Base-by-base conservation (phyloP, 2,888 invertebrate species). In the Tenthredo amoena region DNA sequence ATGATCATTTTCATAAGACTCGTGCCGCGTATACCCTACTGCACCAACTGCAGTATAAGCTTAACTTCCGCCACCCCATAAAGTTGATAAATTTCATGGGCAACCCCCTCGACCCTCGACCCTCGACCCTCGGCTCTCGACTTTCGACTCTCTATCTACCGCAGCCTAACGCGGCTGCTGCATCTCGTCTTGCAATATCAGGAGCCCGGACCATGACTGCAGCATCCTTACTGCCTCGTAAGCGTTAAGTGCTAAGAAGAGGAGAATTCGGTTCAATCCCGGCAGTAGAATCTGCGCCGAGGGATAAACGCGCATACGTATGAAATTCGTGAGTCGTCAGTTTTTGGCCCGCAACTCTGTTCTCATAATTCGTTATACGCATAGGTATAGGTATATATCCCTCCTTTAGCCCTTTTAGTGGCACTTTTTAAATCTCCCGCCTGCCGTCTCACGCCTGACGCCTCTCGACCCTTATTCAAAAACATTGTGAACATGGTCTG, bases 81-180 rank as follows among this genome's bases (percentile, higher is more conserved):
- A 89, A 89, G 87, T 87, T 89, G 90, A 90, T 91, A 91, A 91
- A 90, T 90, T 90, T 90, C 90, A 88, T 87, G 90, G 88, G 87
- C 84, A 88, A 87, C 86, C 87, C 86, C 79, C 79, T 55, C 77
- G 31, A 50, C 79, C 79, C 62, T 77, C 37, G 21, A 18, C 47
- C 21, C 26, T 50, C 50, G 15, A 21, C n/a, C 43, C 26, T 34
- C 37, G 15, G 9, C 47, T 15, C 26, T 77, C 50, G 26, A 26
- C 21, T 77, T 18, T 77, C 62, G 40, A 37, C 77, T 74, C 43
- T 26, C 1, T 55, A 50, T 77, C 55, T 77, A n/a, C 77, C 31
- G 21, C n/a, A 43, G n/a, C 43, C 40, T 15, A 74, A 74, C 74
- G 43, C 74, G 43, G n/a, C 74, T n/a, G 26, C 47, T 58, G 37